Base-by-base conservation (phyloP, 2,113 vertebrate species). In the Nibea coibor region DNA sequence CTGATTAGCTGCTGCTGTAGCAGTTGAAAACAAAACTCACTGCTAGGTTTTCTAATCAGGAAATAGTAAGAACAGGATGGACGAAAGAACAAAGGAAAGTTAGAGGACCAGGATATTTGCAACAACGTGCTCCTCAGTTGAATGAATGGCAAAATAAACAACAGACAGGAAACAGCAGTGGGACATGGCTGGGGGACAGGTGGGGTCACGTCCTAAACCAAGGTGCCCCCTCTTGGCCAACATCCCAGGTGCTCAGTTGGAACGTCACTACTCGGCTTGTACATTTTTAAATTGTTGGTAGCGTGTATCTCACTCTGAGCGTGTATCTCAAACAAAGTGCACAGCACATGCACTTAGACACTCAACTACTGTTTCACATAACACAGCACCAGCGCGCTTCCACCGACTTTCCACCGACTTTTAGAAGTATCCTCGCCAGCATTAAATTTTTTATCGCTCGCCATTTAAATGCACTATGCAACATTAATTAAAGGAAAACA, bases 401-500 rank as follows among this genome's bases (percentile, higher is more conserved):
- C 15, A 61, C 31, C 0, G 7, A 56, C 64, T 64, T 22, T 26
- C 9, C 31, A n/a, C 31, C 10, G 10, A 57, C 73, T 76, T 82
- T 76, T 70, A 20, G 19, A 62, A 53, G 62, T 28, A 66, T 69
- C 69, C 28, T 45, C 51, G 56, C 78, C 69, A 72, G 68, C 50
- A 35, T 76, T 85, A 58, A 83, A 90, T 87, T 81, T 90, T 90
- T 78, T 24, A 86, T 87, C 0, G 11, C 20, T 20, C 53, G 63
- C 56, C 61, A 73, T 84, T 79, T 61, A 85, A 82, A 85, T 86
- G 72, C 63, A 66, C 69, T 2, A 56, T 82, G 71, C 71, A 87
- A 82, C 68, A 79, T 88, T 87, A 66, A 92, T 91, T 88, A 90
- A 81, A 75, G 43, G 59, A 45, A n/a, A 61, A 72, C 4, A 64